Evolutionary conservation across 2,888 invertebrate genomes (phyloP), one percentile per base, ranked within the genome.

Genomic region (Leucozona laternaria): DNA sequence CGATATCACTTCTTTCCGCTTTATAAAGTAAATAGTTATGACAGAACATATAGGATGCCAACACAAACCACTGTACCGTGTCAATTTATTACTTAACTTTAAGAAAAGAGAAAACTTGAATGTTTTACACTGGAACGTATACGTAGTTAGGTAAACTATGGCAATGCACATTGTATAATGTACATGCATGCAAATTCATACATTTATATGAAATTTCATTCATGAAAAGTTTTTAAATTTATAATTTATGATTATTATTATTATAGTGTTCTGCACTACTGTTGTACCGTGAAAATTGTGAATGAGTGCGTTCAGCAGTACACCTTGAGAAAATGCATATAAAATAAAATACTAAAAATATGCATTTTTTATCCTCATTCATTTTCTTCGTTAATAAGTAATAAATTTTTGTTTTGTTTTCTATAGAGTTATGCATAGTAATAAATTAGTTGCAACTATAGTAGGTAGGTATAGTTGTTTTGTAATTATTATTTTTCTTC

Each of bases 271-370:
- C 73, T 78, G 85, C 81, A 78, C 68, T 55, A 62, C 55, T 73
- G 77, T 48, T 60, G 62, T 28, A 85, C 81, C 85, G 77, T 85
- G 68, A 81, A 76, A n/a, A 76, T 66, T 60, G 20, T 85, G 77
- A 85, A 85, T 81, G 81, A 62, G 48, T 78, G 85, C 77, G 57
- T 85, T 81, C 81, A 85, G 85, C 81, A 73, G 85, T 70, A 20
- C 17, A 28, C 66, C 82, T 73, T 78, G 72, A 60, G 75, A 75
- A 64, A 58, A 78, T 48, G 37, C 15, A 45, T 17, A 8, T 7
- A 13, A 31, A 53, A 62, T 31, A 34, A 13, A 34, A 15, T 6
- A 28, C 43, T 45, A 22, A 64, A 72, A 48, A 17, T 45, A 22
- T 40, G 40, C 31, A 37, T 48, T 20, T 22, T 34, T 25, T 10